A percentile compares a stretch with the other conserved stretches of the same genome.
Evolutionary conservation across 2,113 vertebrate species (phyloP).

Genomic region (Cacatua alba): DNA sequence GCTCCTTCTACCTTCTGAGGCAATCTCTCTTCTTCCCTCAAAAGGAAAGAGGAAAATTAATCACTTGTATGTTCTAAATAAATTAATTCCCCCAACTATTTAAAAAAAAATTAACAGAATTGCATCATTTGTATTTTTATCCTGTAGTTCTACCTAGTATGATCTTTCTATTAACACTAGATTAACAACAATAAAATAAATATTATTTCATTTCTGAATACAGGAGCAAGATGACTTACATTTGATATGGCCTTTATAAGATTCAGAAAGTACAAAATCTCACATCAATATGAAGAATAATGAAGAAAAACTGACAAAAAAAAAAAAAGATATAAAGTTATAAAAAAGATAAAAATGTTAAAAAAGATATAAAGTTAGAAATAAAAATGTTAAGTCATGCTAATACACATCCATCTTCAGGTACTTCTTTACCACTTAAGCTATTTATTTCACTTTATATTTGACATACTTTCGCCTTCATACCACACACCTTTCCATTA

Average conservation of each 20-base stretch:
- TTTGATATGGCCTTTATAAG: background rate
- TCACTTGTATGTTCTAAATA: background rate
- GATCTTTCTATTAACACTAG: background rate
- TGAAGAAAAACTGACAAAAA: background rate
- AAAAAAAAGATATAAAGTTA: background rate
- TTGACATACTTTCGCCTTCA: background rate
- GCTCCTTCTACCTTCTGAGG: rapidly evolving
- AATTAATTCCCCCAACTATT: background rate
- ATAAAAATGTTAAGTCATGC: background rate
- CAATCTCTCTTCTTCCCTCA: background rate
- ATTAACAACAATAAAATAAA: background rate
- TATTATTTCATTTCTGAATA: background rate
- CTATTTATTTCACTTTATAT: background rate
- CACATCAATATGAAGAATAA: background rate
- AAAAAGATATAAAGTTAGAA: background rate
- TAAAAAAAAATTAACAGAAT: background rate
- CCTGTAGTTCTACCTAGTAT: background rate
- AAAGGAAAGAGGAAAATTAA: background rate
- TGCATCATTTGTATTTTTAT: background rate
- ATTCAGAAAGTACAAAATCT: background rate
- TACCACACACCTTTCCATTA: rapidly evolving
- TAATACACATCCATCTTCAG: rapidly evolving
- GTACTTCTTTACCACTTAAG: background rate
- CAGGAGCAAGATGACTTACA: background rate
- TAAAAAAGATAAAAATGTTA: background rate